These are phyloP conservation scores for Narcine bancroftii DNA, from an alignment of 2,113 vertebrate genomes.

Conservation along the genomic window DNA sequence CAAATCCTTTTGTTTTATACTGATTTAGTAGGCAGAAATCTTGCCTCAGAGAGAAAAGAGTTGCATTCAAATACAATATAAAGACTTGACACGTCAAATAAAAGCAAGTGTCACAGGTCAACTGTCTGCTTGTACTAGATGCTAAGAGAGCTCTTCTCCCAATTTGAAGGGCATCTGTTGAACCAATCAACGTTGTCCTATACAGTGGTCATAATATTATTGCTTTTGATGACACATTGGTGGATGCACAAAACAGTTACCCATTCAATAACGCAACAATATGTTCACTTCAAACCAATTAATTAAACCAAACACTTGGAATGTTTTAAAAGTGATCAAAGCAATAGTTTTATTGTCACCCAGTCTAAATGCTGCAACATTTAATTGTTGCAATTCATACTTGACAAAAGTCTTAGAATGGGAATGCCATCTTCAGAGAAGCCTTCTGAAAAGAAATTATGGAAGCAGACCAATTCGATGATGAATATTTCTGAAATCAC, in stretches of 20 bases:
- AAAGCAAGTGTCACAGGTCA: background rate
- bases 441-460: background rate
- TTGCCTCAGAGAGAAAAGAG: background rate
- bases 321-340: background rate
- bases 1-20: background rate
- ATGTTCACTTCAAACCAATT: background rate
- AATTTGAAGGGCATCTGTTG: background rate
- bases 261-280: background rate
- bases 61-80: background rate
- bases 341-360: background rate
- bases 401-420: too few species aligned
- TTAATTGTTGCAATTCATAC: background rate
- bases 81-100: background rate
- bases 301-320: background rate
- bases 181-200: background rate
- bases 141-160: background rate
- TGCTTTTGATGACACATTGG: background rate
- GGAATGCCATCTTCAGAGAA: background rate
- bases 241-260: background rate
- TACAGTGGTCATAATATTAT: background rate
- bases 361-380: background rate
- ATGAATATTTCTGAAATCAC: background rate
- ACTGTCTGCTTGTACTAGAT: background rate
- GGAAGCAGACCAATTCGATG: background rate
- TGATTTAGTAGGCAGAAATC: background rate